Base-by-base conservation (phyloP, 1,140 invertebrate species). In the Callitettix versicolor region DNA sequence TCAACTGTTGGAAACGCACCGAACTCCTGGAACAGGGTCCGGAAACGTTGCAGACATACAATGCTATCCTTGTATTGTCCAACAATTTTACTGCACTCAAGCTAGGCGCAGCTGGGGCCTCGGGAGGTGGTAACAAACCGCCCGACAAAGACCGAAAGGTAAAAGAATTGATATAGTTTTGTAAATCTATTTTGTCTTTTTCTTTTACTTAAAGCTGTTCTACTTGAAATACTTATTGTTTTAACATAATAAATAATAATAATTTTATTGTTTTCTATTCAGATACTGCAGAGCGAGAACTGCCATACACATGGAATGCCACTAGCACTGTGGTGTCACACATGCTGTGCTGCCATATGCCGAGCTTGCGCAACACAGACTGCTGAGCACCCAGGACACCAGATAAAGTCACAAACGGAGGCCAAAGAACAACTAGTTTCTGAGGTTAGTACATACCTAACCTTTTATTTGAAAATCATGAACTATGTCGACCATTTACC, bases 251-350 rank as follows among this genome's bases (percentile, higher is more conserved):
- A n/a, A n/a, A n/a, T n/a, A n/a, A n/a, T n/a, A n/a, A n/a, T n/a
- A n/a, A n/a, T n/a, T n/a, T n/a, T n/a, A n/a, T n/a, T n/a, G n/a
- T n/a, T n/a, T n/a, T n/a, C n/a, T n/a, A n/a, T 58, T 43, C 47
- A 59, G 58, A 56, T 33, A 33, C n/a, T 34, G 33, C 48, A 49
- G 48, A 58, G 58, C 50, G 81, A 84, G 64, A 81, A 81, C 63
- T 86, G 84, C 67, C 76, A 79, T 63, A 78, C 78, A 47, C 84
- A 86, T 66, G 80, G 77, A 41, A 83, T 84, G 80, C 83, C 84
- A 18, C 67, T 80, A 55, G 77, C 80, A 24, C 68, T 82, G 15
- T 87, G 83, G 83, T 87, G 84, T 65, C 76, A 76, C 52, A 79
- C 74, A n/a, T 88, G 84, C 64, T 75, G 75, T 44, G 69, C 69